A percentile compares a stretch with the other conserved stretches of the same genome.
Conservation (phyloP, 1,140 invertebrate species). For the Copidosoma floridanum region DNA sequence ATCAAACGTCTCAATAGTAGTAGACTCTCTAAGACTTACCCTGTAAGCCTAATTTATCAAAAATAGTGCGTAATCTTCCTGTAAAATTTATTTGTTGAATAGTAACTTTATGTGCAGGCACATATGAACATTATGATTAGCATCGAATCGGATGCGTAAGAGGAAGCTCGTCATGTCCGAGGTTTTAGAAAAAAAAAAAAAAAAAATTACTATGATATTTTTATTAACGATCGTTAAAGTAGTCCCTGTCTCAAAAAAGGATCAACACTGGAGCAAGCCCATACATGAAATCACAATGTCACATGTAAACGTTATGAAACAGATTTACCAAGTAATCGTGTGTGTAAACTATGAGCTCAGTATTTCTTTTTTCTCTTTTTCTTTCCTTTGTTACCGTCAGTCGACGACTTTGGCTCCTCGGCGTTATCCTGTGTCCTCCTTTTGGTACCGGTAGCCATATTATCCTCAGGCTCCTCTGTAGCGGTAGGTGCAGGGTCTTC, state of each 20-base stretch:
- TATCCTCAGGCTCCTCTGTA: neutral
- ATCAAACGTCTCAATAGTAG: too few relatives aligned
- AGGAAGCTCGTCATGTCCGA: too few relatives aligned
- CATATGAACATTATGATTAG: neutral
- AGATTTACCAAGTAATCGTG: too few relatives aligned
- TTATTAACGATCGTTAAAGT: neutral
- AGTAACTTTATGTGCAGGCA: constrained; percentile 12
- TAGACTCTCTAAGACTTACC: too few relatives aligned
- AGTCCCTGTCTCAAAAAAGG: too few relatives aligned
- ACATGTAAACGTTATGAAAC: too few relatives aligned
- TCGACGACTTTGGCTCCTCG: neutral
- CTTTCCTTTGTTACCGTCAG: constrained; percentile 11
- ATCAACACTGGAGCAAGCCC: too few relatives aligned
- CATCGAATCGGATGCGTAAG: neutral
- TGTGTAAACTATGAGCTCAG: neutral
- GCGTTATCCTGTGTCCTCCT: neutral
- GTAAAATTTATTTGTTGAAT: too few relatives aligned
- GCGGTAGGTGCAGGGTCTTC: neutral
- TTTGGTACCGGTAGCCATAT: too few relatives aligned
- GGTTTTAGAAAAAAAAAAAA: neutral
- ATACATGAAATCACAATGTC: too few relatives aligned
- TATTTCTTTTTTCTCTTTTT: constrained; percentile 22
- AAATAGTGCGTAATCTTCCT: too few relatives aligned
- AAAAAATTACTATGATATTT: constrained; percentile 6
- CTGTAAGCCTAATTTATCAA: too few relatives aligned